A percentile compares a stretch with the other conserved stretches of the same genome.
Conservation (phyloP, 2,113 vertebrate species). For the Lepus americanus region DNA sequence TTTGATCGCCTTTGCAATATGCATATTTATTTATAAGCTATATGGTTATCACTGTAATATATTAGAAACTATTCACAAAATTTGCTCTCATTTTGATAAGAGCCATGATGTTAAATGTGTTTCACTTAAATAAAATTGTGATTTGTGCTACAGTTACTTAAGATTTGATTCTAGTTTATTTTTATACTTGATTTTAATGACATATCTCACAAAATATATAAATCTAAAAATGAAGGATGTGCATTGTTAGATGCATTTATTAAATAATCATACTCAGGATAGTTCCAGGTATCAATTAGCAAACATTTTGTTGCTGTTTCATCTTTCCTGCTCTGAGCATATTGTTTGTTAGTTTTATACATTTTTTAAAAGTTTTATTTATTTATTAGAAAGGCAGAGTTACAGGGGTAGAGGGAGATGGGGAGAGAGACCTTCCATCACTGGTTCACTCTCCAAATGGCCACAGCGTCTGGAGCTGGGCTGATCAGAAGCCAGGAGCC, state of each 20-base stretch:
- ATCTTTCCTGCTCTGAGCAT: background rate
- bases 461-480: no score
- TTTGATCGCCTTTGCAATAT: conserved; percentile 14
- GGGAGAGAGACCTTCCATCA: no score
- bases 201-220: background rate
- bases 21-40: conserved; percentile 13
- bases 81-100: conserved; percentile 50
- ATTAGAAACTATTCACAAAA: conserved; percentile 6
- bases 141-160: conserved; percentile 40
- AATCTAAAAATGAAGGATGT: conserved; percentile 44
- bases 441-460: no score
- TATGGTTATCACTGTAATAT: conserved; percentile 17
- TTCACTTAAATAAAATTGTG: conserved; percentile 58
- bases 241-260: background rate
- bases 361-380: no score
- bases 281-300: conserved; percentile 8
- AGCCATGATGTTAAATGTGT: background rate
- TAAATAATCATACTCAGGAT: background rate
- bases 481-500: no score
- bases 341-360: background rate
- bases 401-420: no score
- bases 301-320: conserved; percentile 12
- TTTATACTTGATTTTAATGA: conserved; percentile 62
- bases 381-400: no score
- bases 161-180: conserved; percentile 44